Evolutionary conservation across 2,888 invertebrate genomes (phyloP), one percentile per base, ranked within the genome.

Genomic region (Beris chalybata): DNA sequence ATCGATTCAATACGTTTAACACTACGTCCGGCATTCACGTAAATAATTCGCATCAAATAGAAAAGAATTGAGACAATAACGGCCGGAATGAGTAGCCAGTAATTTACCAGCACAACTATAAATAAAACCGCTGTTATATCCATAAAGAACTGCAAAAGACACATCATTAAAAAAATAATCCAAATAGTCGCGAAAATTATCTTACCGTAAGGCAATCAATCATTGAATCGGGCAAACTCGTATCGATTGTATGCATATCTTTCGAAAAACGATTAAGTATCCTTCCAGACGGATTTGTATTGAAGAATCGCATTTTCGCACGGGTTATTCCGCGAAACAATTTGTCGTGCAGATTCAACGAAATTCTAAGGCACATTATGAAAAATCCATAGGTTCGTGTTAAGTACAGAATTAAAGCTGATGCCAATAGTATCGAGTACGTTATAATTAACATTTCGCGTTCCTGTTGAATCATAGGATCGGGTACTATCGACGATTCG

Each of bases 311-410:
- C 84, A 92, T 89, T 0, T 86, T 87, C 0, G 90, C 86, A 58
- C 86, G 82, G 0, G 90, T 86, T 0, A 93, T 86, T 0, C 87
- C 86, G 59, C 87, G 85, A 75, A 96, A 93, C 84, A 95, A 91
- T 1, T 79, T 83, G 74, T 92, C 88, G 76, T 96, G 95, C 0
- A 95, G 81, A 3, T 82, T 84, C 29, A 85, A 82, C 0, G 94
- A 93, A 0, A 93, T 89, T 31, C 83, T 83, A 75, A 93, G 87
- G 72, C 92, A 92, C 70, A 89, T 85, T 69, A 83, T 83, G 75
- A 90, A 91, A 81, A 90, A 91, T 1, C 86, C 81, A 54, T 86
- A 85, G 2, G 87, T 13, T 73, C 81, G 9, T 82, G 85, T 76
- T 82, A 89, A 54, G 85, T 82, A 77, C 82, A 88, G 58, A 83